Percentiles rank a stretch among this genome's conserved stretches.
These are phyloP conservation scores for Drosophila trapezifrons DNA, from an alignment of 1,140 invertebrate species.

Conservation along the genomic window DNA sequence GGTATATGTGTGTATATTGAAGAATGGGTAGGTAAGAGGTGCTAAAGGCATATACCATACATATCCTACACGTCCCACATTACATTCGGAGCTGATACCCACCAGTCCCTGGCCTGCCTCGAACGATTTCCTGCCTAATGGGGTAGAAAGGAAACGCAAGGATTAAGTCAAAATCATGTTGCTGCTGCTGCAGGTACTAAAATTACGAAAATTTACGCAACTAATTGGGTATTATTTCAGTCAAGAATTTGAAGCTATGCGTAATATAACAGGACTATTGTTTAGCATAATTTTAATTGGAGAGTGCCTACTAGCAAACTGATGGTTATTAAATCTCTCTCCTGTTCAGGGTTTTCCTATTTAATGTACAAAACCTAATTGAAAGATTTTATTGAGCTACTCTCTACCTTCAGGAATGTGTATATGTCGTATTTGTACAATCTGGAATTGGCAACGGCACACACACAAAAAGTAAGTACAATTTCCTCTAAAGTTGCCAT, in stretches of 20 bases:
- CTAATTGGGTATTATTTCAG: slow-evolving; percentile 3
- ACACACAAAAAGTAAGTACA: not conserved
- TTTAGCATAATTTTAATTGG: not conserved
- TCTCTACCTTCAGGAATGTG: too few relatives aligned
- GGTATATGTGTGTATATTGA: too few relatives aligned
- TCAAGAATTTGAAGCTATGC: not conserved
- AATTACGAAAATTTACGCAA: not conserved
- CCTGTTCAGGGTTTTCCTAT: too few relatives aligned
- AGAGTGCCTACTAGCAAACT: not conserved
- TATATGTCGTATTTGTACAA: not conserved
- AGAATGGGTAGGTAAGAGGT: not conserved
- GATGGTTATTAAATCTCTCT: too few relatives aligned
- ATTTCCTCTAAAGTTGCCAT: not conserved
- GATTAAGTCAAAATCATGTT: slow-evolving; percentile 15
- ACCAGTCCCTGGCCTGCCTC: not conserved
- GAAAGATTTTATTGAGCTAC: not conserved
- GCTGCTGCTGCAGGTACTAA: not conserved
- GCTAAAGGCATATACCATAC: not conserved
- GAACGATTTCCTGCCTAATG: slow-evolving; percentile 15
- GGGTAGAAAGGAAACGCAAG: not conserved
- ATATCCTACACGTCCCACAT: not conserved
- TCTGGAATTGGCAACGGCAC: not conserved
- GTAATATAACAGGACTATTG: not conserved
- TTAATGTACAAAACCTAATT: too few relatives aligned
- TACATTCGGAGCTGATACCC: not conserved